These are phyloP conservation scores for Mixornis gularis DNA, from an alignment of 2,113 vertebrate genomes.

Conservation along the genomic window DNA sequence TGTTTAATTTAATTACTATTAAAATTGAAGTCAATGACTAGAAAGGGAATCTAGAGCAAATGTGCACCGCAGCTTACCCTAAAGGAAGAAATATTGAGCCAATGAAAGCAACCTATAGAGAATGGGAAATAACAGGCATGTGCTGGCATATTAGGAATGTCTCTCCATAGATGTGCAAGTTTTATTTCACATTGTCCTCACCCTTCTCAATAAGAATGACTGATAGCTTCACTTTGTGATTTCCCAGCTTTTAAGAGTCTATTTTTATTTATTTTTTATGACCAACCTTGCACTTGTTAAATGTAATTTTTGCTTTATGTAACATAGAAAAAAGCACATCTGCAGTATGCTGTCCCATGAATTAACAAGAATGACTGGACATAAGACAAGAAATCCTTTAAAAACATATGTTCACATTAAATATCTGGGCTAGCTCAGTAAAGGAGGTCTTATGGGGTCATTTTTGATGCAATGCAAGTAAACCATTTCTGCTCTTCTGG, in stretches of 20 bases:
- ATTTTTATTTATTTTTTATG: slow-evolving; percentile 77
- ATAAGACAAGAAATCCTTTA: slow-evolving; percentile 69
- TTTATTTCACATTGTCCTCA: slow-evolving; percentile 66
- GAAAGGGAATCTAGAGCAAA: neutral
- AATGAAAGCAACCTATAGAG: slow-evolving; percentile 2
- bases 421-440: slow-evolving; percentile 44
- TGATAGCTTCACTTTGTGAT: slow-evolving; percentile 60
- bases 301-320: slow-evolving; percentile 72
- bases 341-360: slow-evolving; percentile 52
- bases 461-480: slow-evolving; percentile 67
- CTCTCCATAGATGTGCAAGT: slow-evolving; percentile 42
- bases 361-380: slow-evolving; percentile 66
- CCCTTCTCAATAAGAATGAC: slow-evolving; percentile 61
- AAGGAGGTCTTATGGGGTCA: slow-evolving; percentile 62
- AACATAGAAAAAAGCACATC: slow-evolving; percentile 60
- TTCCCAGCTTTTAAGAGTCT: slow-evolving; percentile 67
- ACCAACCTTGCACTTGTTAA: slow-evolving; percentile 65
- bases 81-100: slow-evolving; percentile 37
- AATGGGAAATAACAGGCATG: neutral
- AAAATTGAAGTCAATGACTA: neutral
- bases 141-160: slow-evolving; percentile 35
- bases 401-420: slow-evolving; percentile 66
- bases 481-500: slow-evolving; percentile 60
- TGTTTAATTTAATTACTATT: slow-evolving; percentile 7
- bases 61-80: neutral